A percentile compares a stretch with the other conserved stretches of the same genome.
These are phyloP conservation scores for Axea sp. DNA, from an alignment of 2,888 invertebrate species.

Conservation along the genomic window DNA sequence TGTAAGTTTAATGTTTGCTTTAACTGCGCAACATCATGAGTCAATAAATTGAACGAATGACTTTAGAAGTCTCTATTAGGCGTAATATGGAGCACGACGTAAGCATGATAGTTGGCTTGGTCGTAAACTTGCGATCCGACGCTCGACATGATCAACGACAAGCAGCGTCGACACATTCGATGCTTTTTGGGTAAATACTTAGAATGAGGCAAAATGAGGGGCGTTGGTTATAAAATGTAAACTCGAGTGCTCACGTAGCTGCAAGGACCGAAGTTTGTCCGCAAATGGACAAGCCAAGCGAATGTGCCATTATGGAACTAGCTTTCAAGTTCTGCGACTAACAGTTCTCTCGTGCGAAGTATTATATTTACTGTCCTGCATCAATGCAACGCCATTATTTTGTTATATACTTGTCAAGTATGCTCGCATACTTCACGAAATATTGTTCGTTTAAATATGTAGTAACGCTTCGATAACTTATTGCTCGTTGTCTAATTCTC, in stretches of 20 bases:
- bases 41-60: neutral
- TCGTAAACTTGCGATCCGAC: neutral
- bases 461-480: neutral
- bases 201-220: constrained; percentile 27
- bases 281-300: constrained; percentile 18
- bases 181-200: constrained; percentile 30
- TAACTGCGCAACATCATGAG: no score
- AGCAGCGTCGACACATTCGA: constrained; percentile 30
- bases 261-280: constrained; percentile 18
- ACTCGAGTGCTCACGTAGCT: constrained; percentile 2
- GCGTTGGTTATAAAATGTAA: constrained; percentile 38
- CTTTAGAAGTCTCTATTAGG: neutral
- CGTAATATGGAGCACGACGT: neutral
- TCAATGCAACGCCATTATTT: constrained; percentile 24
- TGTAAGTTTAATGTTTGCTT: no score
- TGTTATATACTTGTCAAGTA: constrained; percentile 27
- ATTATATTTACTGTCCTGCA: constrained; percentile 10
- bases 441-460: constrained; percentile 12
- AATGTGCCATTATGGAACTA: constrained; percentile 10
- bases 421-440: constrained; percentile 6
- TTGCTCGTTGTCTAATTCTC: no score
- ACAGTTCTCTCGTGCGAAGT: constrained; percentile 12
- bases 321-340: constrained; percentile 7
- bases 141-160: constrained; percentile 18
- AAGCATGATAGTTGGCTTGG: constrained; percentile 5